Percentiles rank a stretch among this genome's conserved stretches.
Evolutionary conservation across 2,797 vertebrate genomes (phyloP).

Genomic region (Mormyrops attenuatus): DNA sequence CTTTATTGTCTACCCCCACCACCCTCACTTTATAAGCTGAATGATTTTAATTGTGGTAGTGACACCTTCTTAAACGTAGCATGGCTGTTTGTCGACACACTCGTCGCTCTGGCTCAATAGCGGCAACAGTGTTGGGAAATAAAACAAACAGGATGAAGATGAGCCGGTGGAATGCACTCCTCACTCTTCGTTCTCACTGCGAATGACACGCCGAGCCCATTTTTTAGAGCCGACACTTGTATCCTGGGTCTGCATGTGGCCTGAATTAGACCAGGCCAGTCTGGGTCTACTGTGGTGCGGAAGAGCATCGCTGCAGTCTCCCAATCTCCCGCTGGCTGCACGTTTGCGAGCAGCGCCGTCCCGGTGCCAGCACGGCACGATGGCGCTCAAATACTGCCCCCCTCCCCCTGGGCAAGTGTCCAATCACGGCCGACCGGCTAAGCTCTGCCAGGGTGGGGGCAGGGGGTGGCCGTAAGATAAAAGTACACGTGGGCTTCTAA

Average conservation of each 20-base stretch:
- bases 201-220: background rate
- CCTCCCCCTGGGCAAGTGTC: background rate
- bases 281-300: background rate
- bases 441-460: background rate
- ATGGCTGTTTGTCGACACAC: background rate
- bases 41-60: background rate
- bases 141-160: background rate
- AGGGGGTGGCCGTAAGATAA: background rate
- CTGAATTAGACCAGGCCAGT: background rate
- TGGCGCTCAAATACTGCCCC: background rate
- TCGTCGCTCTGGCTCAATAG: background rate
- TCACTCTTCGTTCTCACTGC: background rate
- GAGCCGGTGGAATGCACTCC: background rate
- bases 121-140: background rate
- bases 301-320: background rate
- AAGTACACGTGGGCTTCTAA: background rate
- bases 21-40: background rate
- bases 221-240: background rate
- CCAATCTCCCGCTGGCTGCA: too few species aligned
- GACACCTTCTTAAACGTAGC: background rate
- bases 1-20: background rate
- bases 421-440: background rate
- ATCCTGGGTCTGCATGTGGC: background rate
- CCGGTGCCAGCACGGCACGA: background rate
- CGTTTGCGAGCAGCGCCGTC: background rate